Conservation (phyloP, 2,113 vertebrate genomes). For the Acanthochromis polyacanthus region DNA sequence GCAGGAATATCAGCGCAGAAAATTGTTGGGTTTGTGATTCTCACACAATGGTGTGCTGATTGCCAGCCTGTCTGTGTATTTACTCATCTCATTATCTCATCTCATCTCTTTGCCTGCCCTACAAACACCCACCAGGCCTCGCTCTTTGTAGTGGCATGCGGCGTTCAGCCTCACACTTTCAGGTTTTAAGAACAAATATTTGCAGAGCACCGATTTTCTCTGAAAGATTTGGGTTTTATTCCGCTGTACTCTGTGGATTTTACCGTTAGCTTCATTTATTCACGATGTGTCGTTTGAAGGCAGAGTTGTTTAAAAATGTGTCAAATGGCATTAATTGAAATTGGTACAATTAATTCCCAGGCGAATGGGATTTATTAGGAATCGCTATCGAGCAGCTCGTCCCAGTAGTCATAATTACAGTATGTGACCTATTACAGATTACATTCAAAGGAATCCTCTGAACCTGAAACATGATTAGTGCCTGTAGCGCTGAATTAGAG, state of each 20-base stretch:
- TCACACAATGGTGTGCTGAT: constrained; percentile 61
- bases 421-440: not conserved
- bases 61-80: constrained; percentile 32
- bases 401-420: constrained; percentile 1
- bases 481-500: constrained; percentile 33
- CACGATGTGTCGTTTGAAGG: not conserved
- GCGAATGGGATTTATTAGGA: not conserved
- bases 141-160: not conserved
- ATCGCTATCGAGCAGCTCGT: not conserved
- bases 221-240: not conserved
- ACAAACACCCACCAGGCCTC: not conserved
- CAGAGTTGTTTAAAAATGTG: not conserved
- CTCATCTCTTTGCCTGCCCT: constrained; percentile 16
- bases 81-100: constrained; percentile 21
- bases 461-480: constrained; percentile 15
- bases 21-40: constrained; percentile 41
- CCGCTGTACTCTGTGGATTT: not conserved
- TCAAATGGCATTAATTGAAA: not conserved
- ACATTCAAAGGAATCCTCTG: constrained; percentile 21
- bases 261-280: not conserved
- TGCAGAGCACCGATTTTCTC: not conserved
- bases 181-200: constrained; percentile 4
- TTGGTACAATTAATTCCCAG: constrained; percentile 1
- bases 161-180: not conserved
- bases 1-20: constrained; percentile 8